These are phyloP conservation scores for Lepidochrysops patricia DNA, from an alignment of 2,888 invertebrate species.

Conservation along the genomic window DNA sequence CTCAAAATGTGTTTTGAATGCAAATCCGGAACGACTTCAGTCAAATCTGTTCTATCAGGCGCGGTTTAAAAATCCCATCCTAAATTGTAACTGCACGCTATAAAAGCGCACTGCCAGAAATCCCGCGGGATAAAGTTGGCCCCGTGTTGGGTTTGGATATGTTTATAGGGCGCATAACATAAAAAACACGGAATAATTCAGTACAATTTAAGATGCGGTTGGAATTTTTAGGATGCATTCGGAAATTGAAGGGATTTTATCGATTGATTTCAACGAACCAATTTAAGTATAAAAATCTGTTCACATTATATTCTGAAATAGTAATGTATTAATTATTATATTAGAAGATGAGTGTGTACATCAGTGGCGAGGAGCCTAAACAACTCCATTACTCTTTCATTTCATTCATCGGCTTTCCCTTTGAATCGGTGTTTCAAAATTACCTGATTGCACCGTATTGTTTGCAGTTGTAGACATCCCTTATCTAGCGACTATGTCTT, in stretches of 20 bases:
- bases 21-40: slow-evolving; percentile 26
- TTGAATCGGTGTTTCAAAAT: no score
- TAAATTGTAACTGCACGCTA: slow-evolving; percentile 26
- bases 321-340: no score
- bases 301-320: no score
- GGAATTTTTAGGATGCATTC: background rate
- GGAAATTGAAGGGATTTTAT: background rate
- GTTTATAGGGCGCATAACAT: slow-evolving; percentile 23
- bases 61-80: slow-evolving; percentile 27
- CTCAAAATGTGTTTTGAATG: slow-evolving; percentile 18
- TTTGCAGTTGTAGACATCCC: no score
- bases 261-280: no score
- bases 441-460: no score
- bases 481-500: no score
- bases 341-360: no score
- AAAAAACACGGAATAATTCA: slow-evolving; percentile 18
- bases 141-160: slow-evolving; percentile 21
- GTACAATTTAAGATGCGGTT: slow-evolving; percentile 10
- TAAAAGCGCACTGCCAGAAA: slow-evolving; percentile 24
- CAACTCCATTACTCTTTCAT: no score
- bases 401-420: no score
- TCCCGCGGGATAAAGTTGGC: slow-evolving; percentile 24
- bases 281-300: no score
- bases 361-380: no score
- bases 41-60: slow-evolving; percentile 27